These are phyloP conservation scores for Choreutis nemorana DNA, from an alignment of 2,888 invertebrate genomes.

Conservation along the genomic window DNA sequence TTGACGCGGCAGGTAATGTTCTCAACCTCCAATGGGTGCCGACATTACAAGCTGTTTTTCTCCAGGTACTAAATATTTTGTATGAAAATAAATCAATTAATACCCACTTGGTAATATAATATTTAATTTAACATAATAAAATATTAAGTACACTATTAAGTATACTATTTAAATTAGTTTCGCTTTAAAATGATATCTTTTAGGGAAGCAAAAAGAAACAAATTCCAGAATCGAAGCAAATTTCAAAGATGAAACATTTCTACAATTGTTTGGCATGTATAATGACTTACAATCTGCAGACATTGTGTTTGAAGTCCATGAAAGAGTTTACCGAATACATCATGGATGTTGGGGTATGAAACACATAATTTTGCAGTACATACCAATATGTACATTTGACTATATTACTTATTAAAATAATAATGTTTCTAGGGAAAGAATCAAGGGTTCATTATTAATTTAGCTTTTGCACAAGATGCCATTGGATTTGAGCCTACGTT, in stretches of 20 bases:
- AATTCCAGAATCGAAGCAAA: constrained; percentile 72
- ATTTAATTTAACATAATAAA: neutral
- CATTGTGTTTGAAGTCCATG: constrained; percentile 81
- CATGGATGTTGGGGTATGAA: constrained; percentile 75
- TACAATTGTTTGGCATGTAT: constrained; percentile 86
- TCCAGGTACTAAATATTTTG: too few species aligned
- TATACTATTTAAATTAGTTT: neutral
- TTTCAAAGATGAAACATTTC: constrained; percentile 74
- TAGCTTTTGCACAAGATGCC: constrained; percentile 66
- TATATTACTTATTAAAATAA: too few species aligned
- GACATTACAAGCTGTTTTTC: constrained; percentile 69
- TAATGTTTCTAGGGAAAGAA: constrained; percentile 62
- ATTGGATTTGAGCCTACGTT: constrained; percentile 80
- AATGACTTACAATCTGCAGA: constrained; percentile 89
- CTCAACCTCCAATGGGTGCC: constrained; percentile 71
- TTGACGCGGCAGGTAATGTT: constrained; percentile 72
- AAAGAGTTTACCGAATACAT: constrained; percentile 80
- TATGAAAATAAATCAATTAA: too few species aligned
- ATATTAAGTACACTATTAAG: too few species aligned
- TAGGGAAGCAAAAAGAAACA: constrained; percentile 73
- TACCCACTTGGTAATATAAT: neutral
- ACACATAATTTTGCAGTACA: neutral
- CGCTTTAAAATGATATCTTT: constrained; percentile 11
- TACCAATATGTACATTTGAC: too few species aligned
- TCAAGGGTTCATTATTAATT: constrained; percentile 73